Evolutionary conservation across 2,113 vertebrate species (phyloP).

Genomic region (Mustela nigripes): DNA sequence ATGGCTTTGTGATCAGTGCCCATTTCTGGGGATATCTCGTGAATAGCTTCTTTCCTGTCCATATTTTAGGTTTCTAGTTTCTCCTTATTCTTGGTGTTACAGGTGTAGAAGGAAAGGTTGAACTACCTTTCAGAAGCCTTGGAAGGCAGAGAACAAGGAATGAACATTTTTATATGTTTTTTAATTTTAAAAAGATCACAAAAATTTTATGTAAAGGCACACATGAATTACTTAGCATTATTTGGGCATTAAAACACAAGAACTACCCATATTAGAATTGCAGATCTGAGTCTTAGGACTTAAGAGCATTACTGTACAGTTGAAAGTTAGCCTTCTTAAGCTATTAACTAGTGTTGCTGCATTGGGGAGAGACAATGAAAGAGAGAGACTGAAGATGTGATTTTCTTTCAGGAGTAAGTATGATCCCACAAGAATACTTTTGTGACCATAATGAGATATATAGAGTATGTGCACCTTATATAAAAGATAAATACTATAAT

Average conservation of each 20-base stretch:
- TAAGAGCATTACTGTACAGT: neutral
- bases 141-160: neutral
- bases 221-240: neutral
- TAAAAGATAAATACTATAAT: conserved; percentile 64
- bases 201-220: neutral
- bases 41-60: neutral
- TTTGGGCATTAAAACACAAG: neutral
- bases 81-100: neutral
- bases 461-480: neutral
- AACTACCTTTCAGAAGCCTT: neutral
- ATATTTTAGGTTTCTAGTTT: neutral
- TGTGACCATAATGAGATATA: neutral
- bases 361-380: neutral
- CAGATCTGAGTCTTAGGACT: neutral
- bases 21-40: neutral
- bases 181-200: neutral
- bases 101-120: neutral
- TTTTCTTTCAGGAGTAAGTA: conserved; percentile 33
- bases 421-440: conserved; percentile 9
- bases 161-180: neutral
- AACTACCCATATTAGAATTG: neutral
- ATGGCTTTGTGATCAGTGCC: neutral
- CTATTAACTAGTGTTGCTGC: neutral
- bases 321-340: conserved; percentile 31
- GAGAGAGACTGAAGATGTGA: neutral